Conservation (phyloP, 1,140 invertebrate species). For the Nasonia longicornis region DNA sequence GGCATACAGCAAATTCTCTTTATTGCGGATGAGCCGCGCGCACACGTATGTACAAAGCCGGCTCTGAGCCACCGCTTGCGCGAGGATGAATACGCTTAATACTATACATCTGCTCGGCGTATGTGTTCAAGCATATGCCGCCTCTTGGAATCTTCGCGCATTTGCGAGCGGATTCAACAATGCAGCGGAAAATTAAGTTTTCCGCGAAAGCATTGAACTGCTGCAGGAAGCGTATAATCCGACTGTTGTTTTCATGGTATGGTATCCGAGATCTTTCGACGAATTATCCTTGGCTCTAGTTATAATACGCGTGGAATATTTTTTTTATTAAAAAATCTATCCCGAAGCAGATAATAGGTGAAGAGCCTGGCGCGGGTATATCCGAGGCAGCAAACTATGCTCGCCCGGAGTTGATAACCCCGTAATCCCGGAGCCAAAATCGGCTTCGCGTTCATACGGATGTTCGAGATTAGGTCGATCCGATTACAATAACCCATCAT, state of each 20-base stretch:
- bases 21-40: not conserved
- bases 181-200: not conserved
- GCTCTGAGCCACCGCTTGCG: too few species aligned
- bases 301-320: not conserved
- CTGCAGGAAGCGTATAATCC: not conserved
- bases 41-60: not conserved
- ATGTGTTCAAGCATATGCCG: not conserved
- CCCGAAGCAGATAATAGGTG: not conserved
- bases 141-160: not conserved
- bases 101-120: not conserved
- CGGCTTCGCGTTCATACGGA: not conserved
- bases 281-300: not conserved
- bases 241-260: too few species aligned
- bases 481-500: not conserved
- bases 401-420: not conserved
- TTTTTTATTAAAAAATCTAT: not conserved
- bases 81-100: slow-evolving; percentile 1
- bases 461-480: not conserved
- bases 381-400: not conserved
- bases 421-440: not conserved
- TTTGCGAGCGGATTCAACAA: not conserved
- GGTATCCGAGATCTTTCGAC: too few species aligned
- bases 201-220: not conserved
- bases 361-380: not conserved
- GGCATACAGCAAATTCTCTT: slow-evolving; percentile 15